Percentiles rank a stretch among this genome's conserved stretches.
Conservation (phyloP, 1,140 invertebrate genomes). For the Callitettix versicolor region DNA sequence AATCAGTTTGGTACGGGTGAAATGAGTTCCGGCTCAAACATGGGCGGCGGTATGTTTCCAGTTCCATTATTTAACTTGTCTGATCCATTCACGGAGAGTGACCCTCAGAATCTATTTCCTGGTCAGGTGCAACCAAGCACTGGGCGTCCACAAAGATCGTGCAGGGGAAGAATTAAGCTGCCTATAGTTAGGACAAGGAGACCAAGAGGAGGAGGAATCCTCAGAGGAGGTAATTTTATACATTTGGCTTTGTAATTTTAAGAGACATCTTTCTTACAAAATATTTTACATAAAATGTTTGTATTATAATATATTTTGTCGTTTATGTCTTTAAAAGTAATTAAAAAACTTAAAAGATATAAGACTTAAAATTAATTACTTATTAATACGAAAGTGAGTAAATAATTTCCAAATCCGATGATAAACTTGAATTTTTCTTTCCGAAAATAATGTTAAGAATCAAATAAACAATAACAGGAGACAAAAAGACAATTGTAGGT, state of each 20-base stretch:
- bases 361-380: no score
- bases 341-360: no score
- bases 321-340: no score
- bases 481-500: no score
- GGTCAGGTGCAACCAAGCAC: conserved; percentile 3
- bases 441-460: no score
- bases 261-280: background rate
- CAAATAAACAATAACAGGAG: no score
- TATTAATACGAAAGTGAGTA: no score
- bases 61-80: conserved; percentile 13
- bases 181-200: conserved; percentile 18
- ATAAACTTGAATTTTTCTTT: no score
- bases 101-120: conserved; percentile 7
- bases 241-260: background rate
- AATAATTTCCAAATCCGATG: no score
- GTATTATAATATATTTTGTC: no score
- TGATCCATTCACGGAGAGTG: conserved; percentile 2
- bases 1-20: background rate
- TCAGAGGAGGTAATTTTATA: conserved; percentile 6
- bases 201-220: conserved; percentile 15
- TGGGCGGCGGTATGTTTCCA: background rate
- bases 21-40: conserved; percentile 4
- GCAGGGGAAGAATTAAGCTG: conserved; percentile 17
- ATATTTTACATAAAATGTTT: background rate
- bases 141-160: conserved; percentile 13